A percentile compares a stretch with the other conserved stretches of the same genome.
phyloP scores from a whole-genome alignment of 2,113 vertebrate species.

The human region GRCh38 chr9:17582001-17582500 shows the following conservation, averaged over 20 bases:
- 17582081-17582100: background rate
- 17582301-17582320: background rate
- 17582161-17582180: conserved; percentile 39
- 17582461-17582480: background rate
- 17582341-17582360: background rate
- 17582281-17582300: background rate
- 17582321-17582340: background rate
- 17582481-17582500: conserved; percentile 5
- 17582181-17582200: background rate
- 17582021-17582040: background rate
- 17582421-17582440: conserved; percentile 16
- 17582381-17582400: background rate
- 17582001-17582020: background rate
- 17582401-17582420: background rate
- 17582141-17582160: conserved; percentile 25
- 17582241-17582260: background rate
- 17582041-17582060: background rate
- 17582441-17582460: background rate
- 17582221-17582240: background rate
- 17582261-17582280: conserved; percentile 21
- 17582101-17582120: background rate
- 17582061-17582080: background rate
- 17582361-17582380: background rate
- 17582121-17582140: background rate
- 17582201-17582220: background rate